These are phyloP conservation scores for Tenthredo mesomela DNA, from an alignment of 2,888 invertebrate genomes.

Conservation along the genomic window DNA sequence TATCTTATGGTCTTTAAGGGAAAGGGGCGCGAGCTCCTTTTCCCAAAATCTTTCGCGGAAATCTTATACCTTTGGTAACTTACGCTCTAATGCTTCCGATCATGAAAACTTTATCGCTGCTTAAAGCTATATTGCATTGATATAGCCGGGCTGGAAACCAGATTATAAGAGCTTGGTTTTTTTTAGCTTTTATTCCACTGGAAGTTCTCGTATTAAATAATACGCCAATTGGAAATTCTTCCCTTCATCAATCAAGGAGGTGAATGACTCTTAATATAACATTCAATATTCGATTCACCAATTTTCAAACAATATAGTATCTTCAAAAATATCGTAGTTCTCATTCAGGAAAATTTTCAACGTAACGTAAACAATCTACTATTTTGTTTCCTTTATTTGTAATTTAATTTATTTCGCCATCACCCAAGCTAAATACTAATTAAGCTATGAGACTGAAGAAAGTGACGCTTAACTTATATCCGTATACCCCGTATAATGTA, in stretches of 20 bases:
- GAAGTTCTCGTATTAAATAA: background rate
- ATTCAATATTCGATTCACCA: background rate
- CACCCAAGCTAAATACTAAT: background rate
- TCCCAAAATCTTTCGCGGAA: background rate
- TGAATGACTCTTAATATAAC: too few relatives aligned
- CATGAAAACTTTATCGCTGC: conserved; percentile 45
- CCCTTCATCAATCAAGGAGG: background rate
- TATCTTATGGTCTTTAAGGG: conserved; percentile 12
- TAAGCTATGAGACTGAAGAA: background rate
- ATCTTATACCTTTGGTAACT: conserved; percentile 16
- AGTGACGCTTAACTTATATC: background rate
- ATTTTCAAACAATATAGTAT: background rate
- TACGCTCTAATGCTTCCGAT: conserved; percentile 33
- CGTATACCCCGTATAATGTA: background rate
- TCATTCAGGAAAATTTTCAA: background rate
- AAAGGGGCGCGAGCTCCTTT: conserved; percentile 12
- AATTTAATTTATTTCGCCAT: background rate
- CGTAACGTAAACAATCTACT: background rate
- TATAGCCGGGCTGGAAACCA: background rate
- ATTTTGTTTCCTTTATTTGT: background rate
- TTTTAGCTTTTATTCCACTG: background rate
- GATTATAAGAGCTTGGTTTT: background rate
- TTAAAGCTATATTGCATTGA: conserved; percentile 29
- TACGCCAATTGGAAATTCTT: background rate
- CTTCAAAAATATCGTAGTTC: background rate